Base-by-base conservation (phyloP, 2,888 invertebrate genomes). In the Hydraecia micacea region DNA sequence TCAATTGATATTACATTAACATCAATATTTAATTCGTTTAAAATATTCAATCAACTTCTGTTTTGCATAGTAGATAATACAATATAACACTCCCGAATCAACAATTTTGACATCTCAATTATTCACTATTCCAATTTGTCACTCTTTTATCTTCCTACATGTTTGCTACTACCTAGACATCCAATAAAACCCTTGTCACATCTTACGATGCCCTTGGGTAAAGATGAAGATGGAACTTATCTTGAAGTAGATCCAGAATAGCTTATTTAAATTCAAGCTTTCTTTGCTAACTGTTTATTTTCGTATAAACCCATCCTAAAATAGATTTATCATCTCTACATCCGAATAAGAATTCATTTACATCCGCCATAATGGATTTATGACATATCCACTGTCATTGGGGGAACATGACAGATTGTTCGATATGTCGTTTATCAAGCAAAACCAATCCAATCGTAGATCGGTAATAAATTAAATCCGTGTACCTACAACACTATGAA, bases 351-450 rank as follows among this genome's bases (percentile, higher is more conserved):
- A 81, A 77, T 77, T 79, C 70, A 83, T 85, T 79, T 77, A 75
- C 77, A 80, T 78, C 74, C 58, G 52, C 74, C 75, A 77, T 83
- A 75, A 79, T 85, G 68, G 69, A 88, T 88, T 84, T 84, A 84
- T 81, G 84, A 82, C 79, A 75, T 81, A 80, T 80, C 65, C 71
- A 75, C 70, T 80, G 84, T 73, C 83, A 84, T 75, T 75, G 67
- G 80, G 65, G 74, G 60, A 70, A 77, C 74, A 83, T 86, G 88
- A 87, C 80, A 87, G 76, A 87, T 88, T 82, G 86, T 81, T 81
- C 79, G 75, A 83, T 75, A 73, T 70, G 70, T 76, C 80, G 81
- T 88, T 83, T 81, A 87, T 86, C 88, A 86, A 78, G 84, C 86
- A 83, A 82, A 84, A 82, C 71, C 77, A 79, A 81, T 80, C 68